These are phyloP conservation scores for Psix sp. DNA, from an alignment of 1,140 invertebrate genomes.

Conservation along the genomic window DNA sequence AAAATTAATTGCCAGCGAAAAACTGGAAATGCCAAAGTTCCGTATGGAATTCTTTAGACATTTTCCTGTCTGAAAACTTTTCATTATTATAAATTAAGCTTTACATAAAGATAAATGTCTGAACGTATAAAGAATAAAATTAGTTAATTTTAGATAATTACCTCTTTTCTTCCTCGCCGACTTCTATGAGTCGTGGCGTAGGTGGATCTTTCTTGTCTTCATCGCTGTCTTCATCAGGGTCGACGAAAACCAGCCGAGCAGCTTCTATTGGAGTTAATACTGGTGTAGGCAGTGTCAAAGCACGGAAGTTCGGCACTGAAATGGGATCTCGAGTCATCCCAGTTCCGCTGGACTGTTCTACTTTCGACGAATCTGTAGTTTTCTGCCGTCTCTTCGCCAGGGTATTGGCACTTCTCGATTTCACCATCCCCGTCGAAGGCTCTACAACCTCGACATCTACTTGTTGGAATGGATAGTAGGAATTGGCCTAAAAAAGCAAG, in stretches of 20 bases:
- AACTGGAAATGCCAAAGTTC: too few relatives aligned
- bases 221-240: conserved; percentile 83
- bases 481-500: conserved; percentile 70
- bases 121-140: too few relatives aligned
- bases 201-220: conserved; percentile 72
- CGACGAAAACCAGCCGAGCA: conserved; percentile 83
- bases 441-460: conserved; percentile 74
- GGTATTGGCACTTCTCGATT: conserved; percentile 73
- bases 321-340: conserved; percentile 83
- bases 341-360: conserved; percentile 59
- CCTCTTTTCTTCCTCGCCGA: conserved; percentile 72
- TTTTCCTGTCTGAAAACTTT: too few relatives aligned
- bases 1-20: too few relatives aligned
- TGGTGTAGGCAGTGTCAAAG: conserved; percentile 81
- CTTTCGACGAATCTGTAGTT: conserved; percentile 51
- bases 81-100: too few relatives aligned
- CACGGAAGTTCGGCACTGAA: conserved; percentile 86
- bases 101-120: too few relatives aligned
- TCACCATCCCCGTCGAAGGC: conserved; percentile 74
- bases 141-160: conserved; percentile 25
- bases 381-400: conserved; percentile 70
- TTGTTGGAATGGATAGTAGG: conserved; percentile 76
- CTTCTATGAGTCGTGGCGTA: conserved; percentile 71
- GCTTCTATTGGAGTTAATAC: conserved; percentile 84
- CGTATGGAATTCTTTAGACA: too few relatives aligned